Percentiles rank a stretch among this genome's conserved stretches.
phyloP scores from a whole-genome alignment of 2,113 vertebrate species.

The Astur gentilis region DNA sequence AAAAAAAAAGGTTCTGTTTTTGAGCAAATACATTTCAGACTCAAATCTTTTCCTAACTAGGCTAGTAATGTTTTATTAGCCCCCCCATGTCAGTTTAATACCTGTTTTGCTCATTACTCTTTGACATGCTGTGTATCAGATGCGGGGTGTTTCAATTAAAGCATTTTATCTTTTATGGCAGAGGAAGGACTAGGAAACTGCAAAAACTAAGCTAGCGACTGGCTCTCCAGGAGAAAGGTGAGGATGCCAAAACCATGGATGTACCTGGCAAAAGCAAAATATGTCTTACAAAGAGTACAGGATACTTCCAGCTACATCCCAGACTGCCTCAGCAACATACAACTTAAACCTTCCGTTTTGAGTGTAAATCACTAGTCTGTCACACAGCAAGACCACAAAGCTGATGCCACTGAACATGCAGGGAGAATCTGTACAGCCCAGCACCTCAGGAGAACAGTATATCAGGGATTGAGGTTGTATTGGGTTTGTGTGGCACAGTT shows the following conservation, averaged over 20 bases:
- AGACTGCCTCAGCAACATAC: not conserved
- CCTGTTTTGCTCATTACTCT: not conserved
- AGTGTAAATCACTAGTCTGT: rapidly evolving
- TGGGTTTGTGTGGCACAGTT: no score
- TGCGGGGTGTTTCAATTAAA: not conserved
- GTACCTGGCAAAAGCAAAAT: not conserved
- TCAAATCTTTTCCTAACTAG: not conserved
- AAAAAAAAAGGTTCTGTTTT: not conserved
- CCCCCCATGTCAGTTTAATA: not conserved
- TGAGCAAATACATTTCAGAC: not conserved
- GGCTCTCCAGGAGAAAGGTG: not conserved
- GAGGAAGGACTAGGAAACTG: not conserved
- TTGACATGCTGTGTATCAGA: not conserved
- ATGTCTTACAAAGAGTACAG: not conserved
- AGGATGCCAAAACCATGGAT: rapidly evolving
- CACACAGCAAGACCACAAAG: not conserved
- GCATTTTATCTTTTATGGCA: not conserved
- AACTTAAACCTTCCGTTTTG: not conserved
- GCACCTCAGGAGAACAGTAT: not conserved
- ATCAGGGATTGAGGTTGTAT: not conserved
- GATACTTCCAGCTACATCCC: not conserved
- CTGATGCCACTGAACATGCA: not conserved
- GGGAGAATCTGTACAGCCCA: not conserved
- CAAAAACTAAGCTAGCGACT: not conserved
- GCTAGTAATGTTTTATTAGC: not conserved